Conservation (phyloP, 2,888 invertebrate species). For the Dendrolimus houi region DNA sequence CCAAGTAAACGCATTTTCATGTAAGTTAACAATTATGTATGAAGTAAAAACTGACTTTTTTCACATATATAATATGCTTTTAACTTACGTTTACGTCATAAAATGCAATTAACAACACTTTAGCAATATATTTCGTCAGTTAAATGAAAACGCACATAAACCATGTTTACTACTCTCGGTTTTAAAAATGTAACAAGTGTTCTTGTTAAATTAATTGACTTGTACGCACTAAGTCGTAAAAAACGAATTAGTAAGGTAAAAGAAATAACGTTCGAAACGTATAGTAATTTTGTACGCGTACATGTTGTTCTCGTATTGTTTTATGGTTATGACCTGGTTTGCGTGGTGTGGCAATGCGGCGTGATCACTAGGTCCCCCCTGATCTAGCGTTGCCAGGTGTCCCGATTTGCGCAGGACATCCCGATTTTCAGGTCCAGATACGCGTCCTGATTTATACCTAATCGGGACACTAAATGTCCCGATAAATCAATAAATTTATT, state of each 20-base stretch:
- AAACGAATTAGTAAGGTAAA: conserved; percentile 1
- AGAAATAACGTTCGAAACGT: conserved; percentile 8
- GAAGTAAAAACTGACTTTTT: no score
- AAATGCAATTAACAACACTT: background rate
- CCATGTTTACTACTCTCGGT: background rate
- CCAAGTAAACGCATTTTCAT: no score
- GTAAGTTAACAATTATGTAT: no score
- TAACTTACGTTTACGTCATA: no score
- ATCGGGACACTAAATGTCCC: no score
- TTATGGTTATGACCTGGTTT: conserved; percentile 40
- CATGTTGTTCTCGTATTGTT: conserved; percentile 25
- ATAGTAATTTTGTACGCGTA: conserved; percentile 2
- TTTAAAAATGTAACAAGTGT: background rate
- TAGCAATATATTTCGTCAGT: background rate
- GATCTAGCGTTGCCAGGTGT: conserved; percentile 10
- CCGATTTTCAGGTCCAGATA: no score
- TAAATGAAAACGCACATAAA: background rate
- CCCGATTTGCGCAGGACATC: no score
- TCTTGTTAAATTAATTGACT: background rate
- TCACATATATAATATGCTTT: no score
- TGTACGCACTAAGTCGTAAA: background rate
- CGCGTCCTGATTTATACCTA: no score
- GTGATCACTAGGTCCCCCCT: conserved; percentile 33
- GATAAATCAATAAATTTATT: no score
- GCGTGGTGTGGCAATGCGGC: conserved; percentile 20